Base-by-base conservation (phyloP, 2,797 vertebrate species). In the Stomatorhinus walkeri region DNA sequence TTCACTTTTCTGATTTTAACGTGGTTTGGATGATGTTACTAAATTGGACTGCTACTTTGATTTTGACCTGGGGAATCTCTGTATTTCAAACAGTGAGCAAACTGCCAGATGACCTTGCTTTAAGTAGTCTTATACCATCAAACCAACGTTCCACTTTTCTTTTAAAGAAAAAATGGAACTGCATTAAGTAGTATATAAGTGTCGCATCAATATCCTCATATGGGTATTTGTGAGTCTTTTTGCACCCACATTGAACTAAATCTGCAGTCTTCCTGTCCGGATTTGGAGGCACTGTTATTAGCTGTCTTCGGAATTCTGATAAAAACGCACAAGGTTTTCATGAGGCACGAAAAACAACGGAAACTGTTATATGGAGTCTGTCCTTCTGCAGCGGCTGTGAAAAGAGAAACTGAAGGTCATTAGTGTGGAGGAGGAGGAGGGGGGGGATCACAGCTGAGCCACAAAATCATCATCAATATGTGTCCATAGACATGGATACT, bases 401-500 rank as follows among this genome's bases (percentile, higher is more conserved):
- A 91, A 84, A 96, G 94, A 95, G 94, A 96, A 95, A 96, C 94
- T 91, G 92, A 95, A 94, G 93, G 93, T 92, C 87, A 92, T 96
- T 97, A 96, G 95, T 96, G 95, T 93, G 95, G 93, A 95, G 93
- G 93, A 93, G 88, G 95, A 94, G 95, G 43, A n/a, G 48, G 81
- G 87, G 48, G 81, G 87, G 85, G 54, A 9, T 94, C 95, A 96
- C 94, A 95, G 94, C 95, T 95, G 94, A 96, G 95, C 94, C 91
- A 95, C 94, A 95, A 93, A 95, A 95, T 93, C 95, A 94, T 92
- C 4, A 92, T 96, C 94, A 92, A 94, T 96, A 94, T 95, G 93
- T 94, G 93, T 95, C 96, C 95, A 95, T 95, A 93, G 96, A 97
- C 96, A 96, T 96, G 96, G 95, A 96, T 95, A 96, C 94, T 95